Evolutionary conservation across 2,888 invertebrate species (phyloP).

Genomic region (Steinernema scapterisci): DNA sequence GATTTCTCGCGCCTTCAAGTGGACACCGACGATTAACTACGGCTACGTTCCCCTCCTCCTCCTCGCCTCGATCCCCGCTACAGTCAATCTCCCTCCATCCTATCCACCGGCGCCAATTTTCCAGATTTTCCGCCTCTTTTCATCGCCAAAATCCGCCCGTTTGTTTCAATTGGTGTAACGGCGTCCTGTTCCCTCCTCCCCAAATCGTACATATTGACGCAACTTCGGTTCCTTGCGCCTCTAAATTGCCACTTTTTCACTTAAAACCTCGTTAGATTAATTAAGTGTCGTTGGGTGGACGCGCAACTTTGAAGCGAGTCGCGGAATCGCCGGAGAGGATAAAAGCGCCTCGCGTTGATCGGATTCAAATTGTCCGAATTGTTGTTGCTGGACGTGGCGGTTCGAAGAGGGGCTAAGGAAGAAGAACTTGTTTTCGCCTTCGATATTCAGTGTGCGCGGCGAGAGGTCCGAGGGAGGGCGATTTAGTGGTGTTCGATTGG

Average conservation of each 20-base stretch:
- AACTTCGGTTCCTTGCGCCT: neutral
- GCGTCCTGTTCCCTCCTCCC: neutral
- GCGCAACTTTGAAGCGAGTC: no score
- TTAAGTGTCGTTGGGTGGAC: conserved; percentile 11
- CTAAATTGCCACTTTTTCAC: neutral
- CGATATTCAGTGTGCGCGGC: neutral
- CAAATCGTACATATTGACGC: no score
- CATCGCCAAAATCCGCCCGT: neutral
- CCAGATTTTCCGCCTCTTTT: neutral
- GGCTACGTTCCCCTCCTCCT: no score
- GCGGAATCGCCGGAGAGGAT: conserved; percentile 22
- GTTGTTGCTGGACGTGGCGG: neutral
- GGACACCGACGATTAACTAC: neutral
- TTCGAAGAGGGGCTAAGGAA: no score
- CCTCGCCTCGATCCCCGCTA: no score
- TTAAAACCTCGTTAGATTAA: conserved; percentile 1
- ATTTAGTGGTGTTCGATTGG: no score
- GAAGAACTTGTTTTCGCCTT: conserved; percentile 9
- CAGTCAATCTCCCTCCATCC: no score
- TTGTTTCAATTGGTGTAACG: conserved; percentile 6
- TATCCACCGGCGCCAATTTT: no score
- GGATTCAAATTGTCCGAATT: neutral
- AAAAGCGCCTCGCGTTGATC: neutral
- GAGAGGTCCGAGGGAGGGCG: neutral
- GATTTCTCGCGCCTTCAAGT: neutral